Evolutionary conservation across 2,888 invertebrate species (phyloP), one percentile per base, ranked within the genome.

Genomic region (Mycalesis mineus): DNA sequence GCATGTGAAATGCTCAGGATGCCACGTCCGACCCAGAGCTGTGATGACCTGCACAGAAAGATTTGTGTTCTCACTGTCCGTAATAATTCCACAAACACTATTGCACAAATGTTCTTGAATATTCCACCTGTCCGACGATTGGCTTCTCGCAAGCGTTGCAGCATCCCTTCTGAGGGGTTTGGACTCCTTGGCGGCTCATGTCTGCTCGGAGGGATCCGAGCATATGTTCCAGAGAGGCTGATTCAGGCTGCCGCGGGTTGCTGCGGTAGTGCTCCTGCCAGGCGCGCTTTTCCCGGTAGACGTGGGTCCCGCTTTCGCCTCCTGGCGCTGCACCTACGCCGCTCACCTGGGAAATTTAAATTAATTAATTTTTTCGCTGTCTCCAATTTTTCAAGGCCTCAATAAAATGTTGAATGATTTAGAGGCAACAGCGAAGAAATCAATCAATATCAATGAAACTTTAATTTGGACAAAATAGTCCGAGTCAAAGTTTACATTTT

Each of bases 111-210:
- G 17, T 51, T 33, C 48, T 47, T 28, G 40, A 48, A 22, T 50
- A 58, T 51, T 69, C 66, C 77, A 93, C 95, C 94, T 98, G 98
- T 71, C 99, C 99, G 62, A 99, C 98, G 86, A 99, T 99, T 66
- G 99, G 98, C 78, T 99, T 99, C 85, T 97, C 97, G 92, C 99
- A 99, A 69, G 98, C 98, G 81, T 94, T 97, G 94, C 99, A 99
- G 91, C 98, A 98, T 75, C 99, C 99, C 91, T 99, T 99, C 83
- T 99, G 98, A 73, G 98, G 97, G 65, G 98, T 98, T 84, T 95
- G 98, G 65, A 99, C 97, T 88, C 99, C 99, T 92, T 99, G 99
- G 82, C 97, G 95, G 90, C 95, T 97, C 98, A 99, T 98, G 92
- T 98, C 98, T 81, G 96, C 96, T 82, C 98, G 97, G 71, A 97